Percentiles rank a stretch among this genome's conserved stretches.
These are phyloP conservation scores for Gallinago media DNA, from an alignment of 2,113 vertebrate species.

Conservation along the genomic window DNA sequence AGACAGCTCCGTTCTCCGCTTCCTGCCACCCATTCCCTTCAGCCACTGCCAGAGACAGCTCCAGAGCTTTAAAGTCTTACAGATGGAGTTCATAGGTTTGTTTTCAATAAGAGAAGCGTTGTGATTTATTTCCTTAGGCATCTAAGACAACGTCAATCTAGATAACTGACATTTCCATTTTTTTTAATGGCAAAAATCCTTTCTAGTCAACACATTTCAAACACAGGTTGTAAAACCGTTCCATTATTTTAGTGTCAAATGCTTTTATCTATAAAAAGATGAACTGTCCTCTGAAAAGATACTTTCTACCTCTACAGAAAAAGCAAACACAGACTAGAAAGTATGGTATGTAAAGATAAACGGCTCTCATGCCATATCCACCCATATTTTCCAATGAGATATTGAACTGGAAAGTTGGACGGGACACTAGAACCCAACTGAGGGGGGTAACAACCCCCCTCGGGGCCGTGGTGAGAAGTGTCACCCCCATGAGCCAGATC, in stretches of 20 bases:
- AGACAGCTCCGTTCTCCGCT: background rate
- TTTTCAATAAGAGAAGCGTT: background rate
- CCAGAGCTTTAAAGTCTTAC: background rate
- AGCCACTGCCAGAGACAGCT: background rate
- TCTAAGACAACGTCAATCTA: background rate
- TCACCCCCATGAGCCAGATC: background rate
- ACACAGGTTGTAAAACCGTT: background rate
- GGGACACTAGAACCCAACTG: fast-evolving
- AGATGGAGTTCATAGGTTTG: background rate
- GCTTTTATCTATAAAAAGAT: background rate
- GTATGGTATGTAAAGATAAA: background rate
- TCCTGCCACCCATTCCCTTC: background rate
- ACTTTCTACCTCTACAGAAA: background rate
- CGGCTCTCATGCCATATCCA: background rate
- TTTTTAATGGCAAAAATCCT: background rate
- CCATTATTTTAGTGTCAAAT: background rate
- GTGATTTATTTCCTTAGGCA: background rate
- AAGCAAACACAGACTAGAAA: background rate
- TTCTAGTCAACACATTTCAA: background rate
- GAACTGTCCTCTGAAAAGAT: background rate
- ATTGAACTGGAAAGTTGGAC: fast-evolving
- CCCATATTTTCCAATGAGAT: background rate
- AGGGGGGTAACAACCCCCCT: background rate
- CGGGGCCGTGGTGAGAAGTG: fast-evolving
- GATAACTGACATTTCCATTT: background rate